Base-by-base conservation (phyloP, 2,797 vertebrate species). In the Anguilla anguilla region DNA sequence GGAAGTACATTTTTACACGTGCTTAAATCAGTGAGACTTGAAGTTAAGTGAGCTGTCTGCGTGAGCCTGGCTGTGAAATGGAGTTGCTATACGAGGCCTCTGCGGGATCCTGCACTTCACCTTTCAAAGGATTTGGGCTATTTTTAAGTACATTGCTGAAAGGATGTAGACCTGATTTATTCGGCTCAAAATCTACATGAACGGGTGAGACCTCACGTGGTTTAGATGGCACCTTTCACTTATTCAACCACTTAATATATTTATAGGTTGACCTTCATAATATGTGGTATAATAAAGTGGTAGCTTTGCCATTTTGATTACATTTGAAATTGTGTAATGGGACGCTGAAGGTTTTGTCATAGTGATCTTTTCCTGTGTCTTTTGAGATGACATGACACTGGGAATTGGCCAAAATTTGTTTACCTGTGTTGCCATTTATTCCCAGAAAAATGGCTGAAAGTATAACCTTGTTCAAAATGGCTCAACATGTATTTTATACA, bases 211-310 rank as follows among this genome's bases (percentile, higher is more conserved):
- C 22, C 2, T 46, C 39, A 5, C 64, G 1, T 17, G 6, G 74
- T 43, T 79, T 43, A 79, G 15, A 39, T 39, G 13, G 35, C 31
- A 79, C 17, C 35, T 79, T 79, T 39, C 35, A 22, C 74, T 43
- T 35, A 39, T 79, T 79, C 39, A 79, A 17, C 35, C 72, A 43
- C 35, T 43, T 79, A 13, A 77, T 77, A 13, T 77, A 77, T 77
- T 77, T 77, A 77, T 77, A 77, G 74, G 4, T 43, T 77, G 39
- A 77, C 74, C 74, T 77, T 43, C 17, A 39, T 77, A 77, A 77
- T 77, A 15, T 22, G 1, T n/a, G n/a, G n/a, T n/a, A n/a, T n/a
- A n/a, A n/a, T 39, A 79, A 22, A 39, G 74, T 35, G 11, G 13
- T 17, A 79, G 74, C 31, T 79, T 35, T 39, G 5, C 39, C 39